Percentiles rank a stretch among this genome's conserved stretches.
Evolutionary conservation across 2,113 vertebrate genomes (phyloP).

Genomic region (Clarias magur): DNA sequence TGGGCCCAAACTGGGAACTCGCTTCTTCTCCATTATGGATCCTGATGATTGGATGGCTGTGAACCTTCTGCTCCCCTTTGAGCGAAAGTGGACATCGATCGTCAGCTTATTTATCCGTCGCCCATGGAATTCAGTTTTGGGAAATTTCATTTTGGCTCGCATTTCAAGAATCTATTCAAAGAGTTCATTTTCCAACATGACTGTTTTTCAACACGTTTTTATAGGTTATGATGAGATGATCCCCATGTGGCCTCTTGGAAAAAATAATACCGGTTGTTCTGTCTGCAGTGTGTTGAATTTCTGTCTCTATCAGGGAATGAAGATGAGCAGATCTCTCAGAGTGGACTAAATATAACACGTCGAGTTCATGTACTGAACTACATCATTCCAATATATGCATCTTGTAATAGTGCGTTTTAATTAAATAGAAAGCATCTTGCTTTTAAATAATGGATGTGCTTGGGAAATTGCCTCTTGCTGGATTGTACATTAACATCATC

Average conservation of each 20-base stretch:
- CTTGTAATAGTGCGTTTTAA: neutral
- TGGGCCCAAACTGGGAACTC: constrained; percentile 34
- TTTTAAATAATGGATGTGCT: constrained; percentile 17
- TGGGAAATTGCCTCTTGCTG: neutral
- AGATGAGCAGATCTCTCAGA: neutral
- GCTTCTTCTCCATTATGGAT: constrained; percentile 21
- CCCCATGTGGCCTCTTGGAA: neutral
- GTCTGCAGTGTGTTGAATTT: neutral
- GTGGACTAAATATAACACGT: neutral
- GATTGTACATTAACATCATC: constrained; percentile 12
- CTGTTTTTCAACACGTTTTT: neutral
- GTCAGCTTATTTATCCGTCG: constrained; percentile 30
- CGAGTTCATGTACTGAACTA: neutral
- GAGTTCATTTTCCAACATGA: constrained; percentile 23
- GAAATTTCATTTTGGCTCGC: constrained; percentile 55
- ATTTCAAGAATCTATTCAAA: constrained; percentile 28
- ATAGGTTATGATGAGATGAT: neutral
- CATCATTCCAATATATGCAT: constrained; percentile 12
- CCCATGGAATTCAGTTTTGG: constrained; percentile 49
- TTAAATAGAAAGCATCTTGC: constrained; percentile 26
- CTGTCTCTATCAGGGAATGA: neutral
- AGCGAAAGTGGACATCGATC: constrained; percentile 2
- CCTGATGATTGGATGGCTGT: constrained; percentile 29
- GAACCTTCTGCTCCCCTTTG: constrained; percentile 15
- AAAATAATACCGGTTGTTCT: neutral